phyloP scores from a whole-genome alignment of 2,113 vertebrate genomes.

The Tragelaphus scriptus region DNA sequence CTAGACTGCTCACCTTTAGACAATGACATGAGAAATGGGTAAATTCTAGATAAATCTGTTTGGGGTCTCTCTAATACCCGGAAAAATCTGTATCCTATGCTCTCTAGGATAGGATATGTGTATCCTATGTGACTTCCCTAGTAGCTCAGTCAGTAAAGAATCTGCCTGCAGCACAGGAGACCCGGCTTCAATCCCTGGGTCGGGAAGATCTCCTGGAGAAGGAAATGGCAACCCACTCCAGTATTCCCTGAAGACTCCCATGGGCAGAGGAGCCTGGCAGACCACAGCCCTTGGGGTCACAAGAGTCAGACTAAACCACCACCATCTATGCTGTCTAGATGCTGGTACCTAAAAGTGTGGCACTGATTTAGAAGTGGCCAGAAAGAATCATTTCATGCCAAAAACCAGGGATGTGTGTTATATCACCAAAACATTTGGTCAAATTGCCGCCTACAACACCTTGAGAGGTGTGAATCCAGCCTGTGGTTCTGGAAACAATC shows the following conservation, averaged over 20 bases:
- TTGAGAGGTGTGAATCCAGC: background rate
- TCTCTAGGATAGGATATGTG: background rate
- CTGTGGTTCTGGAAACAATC: background rate
- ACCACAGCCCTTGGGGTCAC: accelerated
- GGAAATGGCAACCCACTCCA: background rate
- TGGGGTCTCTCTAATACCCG: background rate
- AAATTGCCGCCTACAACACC: background rate
- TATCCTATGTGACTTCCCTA: background rate
- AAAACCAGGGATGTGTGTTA: background rate
- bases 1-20: background rate
- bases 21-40: background rate
- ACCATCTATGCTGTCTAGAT: background rate
- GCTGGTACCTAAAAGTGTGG: background rate
- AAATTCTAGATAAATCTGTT: background rate
- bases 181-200: background rate
- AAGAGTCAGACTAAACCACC: background rate
- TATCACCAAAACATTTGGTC: background rate
- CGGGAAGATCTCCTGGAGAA: background rate
- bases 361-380: background rate
- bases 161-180: background rate
- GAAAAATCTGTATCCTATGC: background rate
- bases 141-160: background rate
- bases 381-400: background rate
- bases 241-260: background rate
- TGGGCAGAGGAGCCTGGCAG: background rate